Percentiles rank a stretch among this genome's conserved stretches.
Evolutionary conservation across 2,113 vertebrate species (phyloP).

Genomic region (Syngnathus typhle): DNA sequence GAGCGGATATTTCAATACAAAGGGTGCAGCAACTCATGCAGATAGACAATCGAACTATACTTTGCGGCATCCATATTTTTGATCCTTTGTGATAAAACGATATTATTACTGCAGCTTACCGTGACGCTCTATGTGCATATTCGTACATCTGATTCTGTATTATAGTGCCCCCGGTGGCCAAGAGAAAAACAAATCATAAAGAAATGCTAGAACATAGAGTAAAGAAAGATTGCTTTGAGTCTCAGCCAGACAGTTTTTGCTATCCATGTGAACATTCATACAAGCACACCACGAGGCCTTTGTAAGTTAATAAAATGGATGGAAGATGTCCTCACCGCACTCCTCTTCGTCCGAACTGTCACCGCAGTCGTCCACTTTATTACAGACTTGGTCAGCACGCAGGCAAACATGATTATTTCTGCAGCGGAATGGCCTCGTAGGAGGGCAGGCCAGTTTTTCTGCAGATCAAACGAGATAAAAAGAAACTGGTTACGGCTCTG

Average conservation of each 20-base stretch:
- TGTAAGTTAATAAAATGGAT: neutral
- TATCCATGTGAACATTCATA: no score
- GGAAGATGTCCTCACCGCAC: conserved; percentile 73
- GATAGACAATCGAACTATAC: neutral
- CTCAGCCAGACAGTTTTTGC: no score
- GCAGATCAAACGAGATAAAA: conserved; percentile 37
- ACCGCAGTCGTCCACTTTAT: conserved; percentile 90
- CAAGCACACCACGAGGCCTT: neutral
- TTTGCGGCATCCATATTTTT: neutral
- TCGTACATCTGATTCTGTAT: no score
- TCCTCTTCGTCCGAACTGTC: conserved; percentile 93
- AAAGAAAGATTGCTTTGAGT: no score
- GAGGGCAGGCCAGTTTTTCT: conserved; percentile 88
- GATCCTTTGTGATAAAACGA: neutral
- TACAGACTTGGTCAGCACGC: conserved; percentile 81
- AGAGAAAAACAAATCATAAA: no score
- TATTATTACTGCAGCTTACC: neutral
- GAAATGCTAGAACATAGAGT: no score
- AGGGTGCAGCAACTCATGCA: neutral
- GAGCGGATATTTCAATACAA: no score
- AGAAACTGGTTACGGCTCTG: conserved; percentile 15
- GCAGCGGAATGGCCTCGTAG: conserved; percentile 83
- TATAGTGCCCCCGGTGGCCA: no score
- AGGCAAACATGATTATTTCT: conserved; percentile 88
- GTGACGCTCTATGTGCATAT: no score